Evolutionary conservation across 2,113 vertebrate genomes (phyloP), one percentile per base, ranked within the genome.

Genomic region (Misgurnus mizolepis): DNA sequence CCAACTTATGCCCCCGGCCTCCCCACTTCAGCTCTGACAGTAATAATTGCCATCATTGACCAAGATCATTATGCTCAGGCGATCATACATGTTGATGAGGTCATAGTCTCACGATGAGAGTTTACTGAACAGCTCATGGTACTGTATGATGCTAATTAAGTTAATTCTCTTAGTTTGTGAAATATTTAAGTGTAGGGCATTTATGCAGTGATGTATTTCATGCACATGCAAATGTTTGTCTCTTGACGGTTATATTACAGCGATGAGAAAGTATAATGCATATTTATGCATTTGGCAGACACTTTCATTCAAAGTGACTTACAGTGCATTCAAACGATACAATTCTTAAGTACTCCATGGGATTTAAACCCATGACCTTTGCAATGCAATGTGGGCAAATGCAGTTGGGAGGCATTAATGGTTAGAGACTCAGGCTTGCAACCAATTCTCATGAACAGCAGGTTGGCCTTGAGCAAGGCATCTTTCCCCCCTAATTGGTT

Each of bases 1-100:
- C 84, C 82, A 85, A 86, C 82, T 87, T 75, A 76, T 82, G 68
- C 82, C 72, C 85, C 84, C 80, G 80, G 76, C 69, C 79, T 87
- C 88, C 56, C 61, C 0, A 67, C 88, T 84, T 43, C 15, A 80
- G 89, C 85, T 11, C 76, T 41, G 67, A 72, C 47, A 56, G 67
- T 47, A 41, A 53, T 53, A 65, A 45, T 45, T 18, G 17, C 43
- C 68, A 80, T 68, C 47, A 65, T 62, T 66, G 47, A 64, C 78
- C 47, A 39, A 65, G 14, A 70, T 70, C 60, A 61, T 72, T 56
- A 56, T 5, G 4, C 67, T 53, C 60, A 27, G 5, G 12, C 14
- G 6, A n/a, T 68, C 73, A 79, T 80, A 82, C 73, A 62, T 67
- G n/a, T 39, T 6, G 55, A 58, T n/a, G 55, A 58, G n/a, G 55